Evolutionary conservation across 2,888 invertebrate genomes (phyloP), one percentile per base, ranked within the genome.

Genomic region (Anoncus sp.): DNA sequence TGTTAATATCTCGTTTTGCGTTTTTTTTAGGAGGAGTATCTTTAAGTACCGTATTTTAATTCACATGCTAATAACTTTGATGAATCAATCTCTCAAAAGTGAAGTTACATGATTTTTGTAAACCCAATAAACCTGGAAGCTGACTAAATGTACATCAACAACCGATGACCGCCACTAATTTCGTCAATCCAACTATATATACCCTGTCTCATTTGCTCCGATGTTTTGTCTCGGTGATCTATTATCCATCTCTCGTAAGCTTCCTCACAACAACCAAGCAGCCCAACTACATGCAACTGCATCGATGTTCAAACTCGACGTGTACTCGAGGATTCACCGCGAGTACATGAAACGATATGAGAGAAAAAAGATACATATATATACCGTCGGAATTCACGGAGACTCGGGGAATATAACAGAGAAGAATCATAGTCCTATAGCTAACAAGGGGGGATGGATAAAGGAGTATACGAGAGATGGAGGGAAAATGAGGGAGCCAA

Each of bases 401-500:
- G 38, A 40, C 62, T 57, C 51, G 35, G 20, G 22, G 62, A 62
- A 70, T 53, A 66, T 59, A 45, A 20, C 59, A 38, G 43, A 67
- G 27, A 67, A 75, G 55, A 62, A 74, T 70, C 55, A 62, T 66
- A 57, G 45, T 49, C 45, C n/a, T 49, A 24, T 63, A 55, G 40
- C 16, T n/a, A n/a, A n/a, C 62, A 31, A 16, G 63, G 22, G 40
- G 40, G 55, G 16, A 63, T 63, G 59, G 20, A 69, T 47, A 53
- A 60, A 65, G 43, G 43, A 60, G 59, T 7, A 31, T 16, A 20
- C 24, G 27, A 7, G 53, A 53, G 38, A 53, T 57, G n/a, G 59
- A 53, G 27, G 53, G n/a, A 65, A 59, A 77, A 63, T 57, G 45
- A 66, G 72, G 49, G 62, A 72, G 40, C 22, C 45, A 63, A 53